Conservation (phyloP, 1,140 invertebrate genomes). For the Diorhabda sublineata region DNA sequence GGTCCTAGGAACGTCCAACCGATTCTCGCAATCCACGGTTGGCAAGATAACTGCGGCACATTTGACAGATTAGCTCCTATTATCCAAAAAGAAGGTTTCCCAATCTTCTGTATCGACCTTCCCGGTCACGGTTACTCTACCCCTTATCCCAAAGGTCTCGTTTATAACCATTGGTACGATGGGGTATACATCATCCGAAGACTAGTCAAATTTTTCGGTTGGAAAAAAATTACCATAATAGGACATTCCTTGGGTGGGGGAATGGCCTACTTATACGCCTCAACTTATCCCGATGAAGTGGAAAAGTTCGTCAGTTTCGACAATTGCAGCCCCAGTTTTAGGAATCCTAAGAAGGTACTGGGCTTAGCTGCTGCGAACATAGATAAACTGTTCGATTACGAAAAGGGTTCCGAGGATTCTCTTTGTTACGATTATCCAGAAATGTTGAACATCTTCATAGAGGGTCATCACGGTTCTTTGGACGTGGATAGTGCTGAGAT, state of each 20-base stretch:
- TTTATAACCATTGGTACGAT: conserved; percentile 79
- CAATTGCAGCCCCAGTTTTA: conserved; percentile 69
- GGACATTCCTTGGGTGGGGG: conserved; percentile 81
- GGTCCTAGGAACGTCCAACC: conserved; percentile 65
- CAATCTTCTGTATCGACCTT: conserved; percentile 70
- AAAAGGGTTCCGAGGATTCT: conserved; percentile 57
- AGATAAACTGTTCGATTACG: conserved; percentile 69
- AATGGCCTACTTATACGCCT: conserved; percentile 75
- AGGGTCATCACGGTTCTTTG: conserved; percentile 67
- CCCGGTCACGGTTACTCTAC: conserved; percentile 81
- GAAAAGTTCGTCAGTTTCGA: conserved; percentile 70
- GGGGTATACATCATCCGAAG: conserved; percentile 66
- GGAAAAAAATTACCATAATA: conserved; percentile 72
- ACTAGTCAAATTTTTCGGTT: conserved; percentile 73
- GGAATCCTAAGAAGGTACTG: conserved; percentile 53
- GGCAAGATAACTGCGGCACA: conserved; percentile 85
- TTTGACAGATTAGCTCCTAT: conserved; percentile 77
- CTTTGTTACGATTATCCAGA: conserved; percentile 66
- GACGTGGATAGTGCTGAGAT: conserved; percentile 58
- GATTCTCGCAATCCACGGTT: conserved; percentile 78
- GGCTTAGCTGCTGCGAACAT: conserved; percentile 54
- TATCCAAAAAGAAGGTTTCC: conserved; percentile 54
- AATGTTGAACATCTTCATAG: conserved; percentile 66
- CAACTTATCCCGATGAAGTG: conserved; percentile 70
- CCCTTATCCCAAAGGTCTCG: conserved; percentile 62